These are phyloP conservation scores for Zophobas atratus DNA, from an alignment of 1,140 invertebrate genomes.

Conservation along the genomic window DNA sequence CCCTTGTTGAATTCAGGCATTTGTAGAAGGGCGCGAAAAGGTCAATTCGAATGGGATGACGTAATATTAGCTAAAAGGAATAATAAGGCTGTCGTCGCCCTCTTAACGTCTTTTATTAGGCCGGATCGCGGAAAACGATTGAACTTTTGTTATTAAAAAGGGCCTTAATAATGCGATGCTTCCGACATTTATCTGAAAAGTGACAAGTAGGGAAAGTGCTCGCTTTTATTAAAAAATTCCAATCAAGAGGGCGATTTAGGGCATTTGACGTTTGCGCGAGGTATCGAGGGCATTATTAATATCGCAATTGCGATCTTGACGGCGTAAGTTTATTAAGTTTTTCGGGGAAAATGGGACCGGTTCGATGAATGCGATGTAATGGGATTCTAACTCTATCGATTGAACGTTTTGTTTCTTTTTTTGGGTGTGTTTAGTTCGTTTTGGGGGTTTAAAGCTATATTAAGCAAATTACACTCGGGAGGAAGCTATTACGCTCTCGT, in stretches of 20 bases:
- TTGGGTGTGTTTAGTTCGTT: no score
- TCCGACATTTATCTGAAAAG: slow-evolving; percentile 4
- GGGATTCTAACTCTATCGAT: no score
- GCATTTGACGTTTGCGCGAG: slow-evolving; percentile 1
- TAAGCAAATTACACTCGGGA: no score
- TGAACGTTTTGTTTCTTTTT: no score
- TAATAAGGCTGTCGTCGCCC: slow-evolving; percentile 9
- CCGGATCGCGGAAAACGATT: background rate
- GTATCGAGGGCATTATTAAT: background rate
- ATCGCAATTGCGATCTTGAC: background rate
- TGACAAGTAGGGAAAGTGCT: slow-evolving; percentile 3
- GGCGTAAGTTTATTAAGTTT: no score
- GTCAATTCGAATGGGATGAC: background rate
- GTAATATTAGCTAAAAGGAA: slow-evolving; percentile 3
- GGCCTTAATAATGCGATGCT: slow-evolving; percentile 17
- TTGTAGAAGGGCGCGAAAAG: background rate
- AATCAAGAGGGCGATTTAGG: slow-evolving; percentile 4
- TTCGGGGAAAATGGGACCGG: no score
- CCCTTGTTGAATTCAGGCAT: background rate
- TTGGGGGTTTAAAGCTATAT: no score
- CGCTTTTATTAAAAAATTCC: slow-evolving; percentile 37
- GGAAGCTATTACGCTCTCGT: no score
- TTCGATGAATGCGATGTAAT: no score
- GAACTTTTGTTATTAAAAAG: slow-evolving; percentile 36
- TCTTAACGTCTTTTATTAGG: slow-evolving; percentile 6